A percentile compares a stretch with the other conserved stretches of the same genome.
Evolutionary conservation across 30 jellyfish, hydroid and myxozoan genomes (phyloP).

Genomic region (Calvadosia cruxmelitensis): DNA sequence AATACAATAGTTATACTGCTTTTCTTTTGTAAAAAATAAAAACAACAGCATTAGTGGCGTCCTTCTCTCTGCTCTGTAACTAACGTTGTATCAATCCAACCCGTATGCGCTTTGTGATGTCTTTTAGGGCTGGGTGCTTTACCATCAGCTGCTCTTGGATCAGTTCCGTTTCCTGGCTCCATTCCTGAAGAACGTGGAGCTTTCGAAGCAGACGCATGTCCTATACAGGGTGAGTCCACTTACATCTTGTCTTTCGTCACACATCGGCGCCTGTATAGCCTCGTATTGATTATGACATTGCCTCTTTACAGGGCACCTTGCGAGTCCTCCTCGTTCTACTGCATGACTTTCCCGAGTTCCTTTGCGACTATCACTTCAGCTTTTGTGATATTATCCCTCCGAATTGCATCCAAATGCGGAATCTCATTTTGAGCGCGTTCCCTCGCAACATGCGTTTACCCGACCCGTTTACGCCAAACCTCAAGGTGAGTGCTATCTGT

Average conservation of each 20-base stretch:
- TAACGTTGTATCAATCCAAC: no score
- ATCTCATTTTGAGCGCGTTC: conserved; percentile 92
- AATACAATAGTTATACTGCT: no score
- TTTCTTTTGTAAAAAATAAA: no score
- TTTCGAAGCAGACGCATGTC: conserved; percentile 84
- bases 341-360: conserved; percentile 94
- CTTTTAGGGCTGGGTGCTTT: conserved; percentile 84
- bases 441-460: conserved; percentile 97
- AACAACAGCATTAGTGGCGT: no score
- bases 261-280: neutral
- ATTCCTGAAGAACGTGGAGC: conserved; percentile 86
- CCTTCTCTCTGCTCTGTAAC: no score
- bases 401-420: conserved; percentile 93
- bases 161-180: conserved; percentile 86
- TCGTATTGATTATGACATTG: neutral
- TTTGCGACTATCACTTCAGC: conserved; percentile 94
- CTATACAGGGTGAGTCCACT: conserved; percentile 57
- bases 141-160: conserved; percentile 77
- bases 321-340: conserved; percentile 82
- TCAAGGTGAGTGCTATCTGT: conserved; percentile 74
- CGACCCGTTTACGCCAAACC: conserved; percentile 93
- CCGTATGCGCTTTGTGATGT: neutral
- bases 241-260: neutral
- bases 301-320: conserved; percentile 69
- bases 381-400: conserved; percentile 97